Percentiles rank a stretch among this genome's conserved stretches.
Evolutionary conservation across 2,888 invertebrate genomes (phyloP).

Genomic region (Trachelus iudaicus): DNA sequence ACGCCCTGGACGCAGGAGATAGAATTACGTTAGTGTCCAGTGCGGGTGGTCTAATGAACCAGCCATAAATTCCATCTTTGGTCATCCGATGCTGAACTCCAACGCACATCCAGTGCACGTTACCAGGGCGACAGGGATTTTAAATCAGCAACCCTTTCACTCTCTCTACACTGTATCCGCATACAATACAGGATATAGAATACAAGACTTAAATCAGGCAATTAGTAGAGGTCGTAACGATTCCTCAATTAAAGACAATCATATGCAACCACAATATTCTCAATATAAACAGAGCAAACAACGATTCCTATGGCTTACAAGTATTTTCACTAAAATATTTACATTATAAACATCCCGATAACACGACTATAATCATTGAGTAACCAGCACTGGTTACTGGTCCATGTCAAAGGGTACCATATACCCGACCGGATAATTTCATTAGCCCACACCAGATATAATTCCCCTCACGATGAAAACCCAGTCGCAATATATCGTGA

Average conservation of each 20-base stretch:
- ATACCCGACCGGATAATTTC: slow-evolving; percentile 59
- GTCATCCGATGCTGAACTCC: slow-evolving; percentile 14
- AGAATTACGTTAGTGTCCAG: slow-evolving; percentile 60
- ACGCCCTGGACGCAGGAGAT: slow-evolving; percentile 62
- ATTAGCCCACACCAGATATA: slow-evolving; percentile 48
- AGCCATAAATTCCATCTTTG: slow-evolving; percentile 53
- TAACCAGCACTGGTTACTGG: slow-evolving; percentile 51
- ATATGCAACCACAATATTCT: background rate
- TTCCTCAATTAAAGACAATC: background rate
- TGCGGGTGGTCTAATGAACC: slow-evolving; percentile 51
- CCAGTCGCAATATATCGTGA: slow-evolving; percentile 28
- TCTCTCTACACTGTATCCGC: background rate
- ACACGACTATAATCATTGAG: slow-evolving; percentile 54
- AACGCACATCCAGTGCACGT: background rate
- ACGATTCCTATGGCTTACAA: background rate
- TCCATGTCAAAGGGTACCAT: slow-evolving; percentile 44
- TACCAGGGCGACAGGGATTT: slow-evolving; percentile 8
- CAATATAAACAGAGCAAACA: background rate
- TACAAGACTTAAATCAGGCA: slow-evolving; percentile 41
- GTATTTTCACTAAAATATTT: background rate
- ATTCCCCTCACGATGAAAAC: slow-evolving; percentile 29
- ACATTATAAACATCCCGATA: slow-evolving; percentile 22
- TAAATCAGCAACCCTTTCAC: slow-evolving; percentile 30
- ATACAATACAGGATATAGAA: background rate
- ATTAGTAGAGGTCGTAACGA: slow-evolving; percentile 20